Evolutionary conservation across 1,140 invertebrate genomes (phyloP).

Genomic region (Drosophila suzukii): DNA sequence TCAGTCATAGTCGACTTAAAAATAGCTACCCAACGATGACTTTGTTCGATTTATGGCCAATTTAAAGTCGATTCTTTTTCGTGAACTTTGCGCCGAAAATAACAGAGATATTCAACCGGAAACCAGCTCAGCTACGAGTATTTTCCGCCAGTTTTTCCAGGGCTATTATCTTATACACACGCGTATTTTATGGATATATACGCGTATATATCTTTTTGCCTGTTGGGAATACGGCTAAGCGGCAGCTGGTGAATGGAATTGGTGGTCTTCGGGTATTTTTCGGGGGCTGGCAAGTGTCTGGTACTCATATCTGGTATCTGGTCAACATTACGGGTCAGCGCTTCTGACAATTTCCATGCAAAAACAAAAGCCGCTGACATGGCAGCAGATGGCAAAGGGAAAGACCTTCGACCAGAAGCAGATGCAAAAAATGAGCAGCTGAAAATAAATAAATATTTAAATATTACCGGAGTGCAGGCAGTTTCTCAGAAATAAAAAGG

Average conservation of each 20-base stretch:
- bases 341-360: slow-evolving; percentile 58
- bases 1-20: neutral
- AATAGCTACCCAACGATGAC: neutral
- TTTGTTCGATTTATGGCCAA: neutral
- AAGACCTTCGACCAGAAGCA: slow-evolving; percentile 15
- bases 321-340: slow-evolving; percentile 64
- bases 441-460: slow-evolving; percentile 10
- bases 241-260: slow-evolving; percentile 8
- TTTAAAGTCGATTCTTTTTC: neutral
- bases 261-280: neutral
- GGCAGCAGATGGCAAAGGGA: slow-evolving; percentile 59
- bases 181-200: slow-evolving; percentile 4
- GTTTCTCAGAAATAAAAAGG: neutral
- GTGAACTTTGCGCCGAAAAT: neutral
- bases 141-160: slow-evolving; percentile 5
- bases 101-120: neutral
- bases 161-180: slow-evolving; percentile 1
- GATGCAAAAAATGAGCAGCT: slow-evolving; percentile 10
- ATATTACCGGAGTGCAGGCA: neutral
- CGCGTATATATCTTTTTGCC: neutral
- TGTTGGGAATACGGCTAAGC: slow-evolving; percentile 11
- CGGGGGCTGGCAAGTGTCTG: neutral
- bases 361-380: slow-evolving; percentile 64
- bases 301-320: slow-evolving; percentile 38
- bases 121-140: neutral